phyloP scores from a whole-genome alignment of 2,797 vertebrate genomes.

The Chromobotia macracanthus region DNA sequence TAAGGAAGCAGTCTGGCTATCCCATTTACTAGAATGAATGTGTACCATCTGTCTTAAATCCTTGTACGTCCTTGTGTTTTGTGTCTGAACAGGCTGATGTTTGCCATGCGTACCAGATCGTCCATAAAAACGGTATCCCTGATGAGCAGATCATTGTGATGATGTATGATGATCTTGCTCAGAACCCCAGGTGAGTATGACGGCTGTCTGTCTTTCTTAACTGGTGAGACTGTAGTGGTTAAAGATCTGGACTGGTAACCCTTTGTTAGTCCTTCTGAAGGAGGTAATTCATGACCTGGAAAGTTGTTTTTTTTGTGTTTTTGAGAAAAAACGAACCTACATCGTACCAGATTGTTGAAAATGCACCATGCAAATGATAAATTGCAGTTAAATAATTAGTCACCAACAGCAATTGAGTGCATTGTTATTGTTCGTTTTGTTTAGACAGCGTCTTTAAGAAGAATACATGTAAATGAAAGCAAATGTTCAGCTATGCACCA shows the following conservation, averaged over 20 bases:
- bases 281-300: background rate
- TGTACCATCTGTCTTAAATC: background rate
- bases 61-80: background rate
- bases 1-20: background rate
- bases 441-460: background rate
- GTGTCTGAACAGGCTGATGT: conserved; percentile 83
- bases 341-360: background rate
- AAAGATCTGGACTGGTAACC: background rate
- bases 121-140: conserved; percentile 91
- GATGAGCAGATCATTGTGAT: conserved; percentile 95
- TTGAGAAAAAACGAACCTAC: background rate
- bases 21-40: background rate
- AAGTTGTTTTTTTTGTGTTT: background rate
- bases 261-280: background rate
- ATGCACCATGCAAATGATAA: too few relatives aligned
- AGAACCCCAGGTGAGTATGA: conserved; percentile 82
- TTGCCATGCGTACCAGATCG: conserved; percentile 96
- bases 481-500: background rate
- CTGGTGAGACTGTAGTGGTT: background rate
- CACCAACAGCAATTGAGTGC: too few relatives aligned
- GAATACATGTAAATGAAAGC: background rate
- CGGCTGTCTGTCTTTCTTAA: background rate
- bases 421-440: too few relatives aligned
- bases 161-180: conserved; percentile 97
- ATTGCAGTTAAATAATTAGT: too few relatives aligned